Percentiles rank a stretch among this genome's conserved stretches.
phyloP scores from a whole-genome alignment of 2,888 invertebrate genomes.

The Pollenia labialis region DNA sequence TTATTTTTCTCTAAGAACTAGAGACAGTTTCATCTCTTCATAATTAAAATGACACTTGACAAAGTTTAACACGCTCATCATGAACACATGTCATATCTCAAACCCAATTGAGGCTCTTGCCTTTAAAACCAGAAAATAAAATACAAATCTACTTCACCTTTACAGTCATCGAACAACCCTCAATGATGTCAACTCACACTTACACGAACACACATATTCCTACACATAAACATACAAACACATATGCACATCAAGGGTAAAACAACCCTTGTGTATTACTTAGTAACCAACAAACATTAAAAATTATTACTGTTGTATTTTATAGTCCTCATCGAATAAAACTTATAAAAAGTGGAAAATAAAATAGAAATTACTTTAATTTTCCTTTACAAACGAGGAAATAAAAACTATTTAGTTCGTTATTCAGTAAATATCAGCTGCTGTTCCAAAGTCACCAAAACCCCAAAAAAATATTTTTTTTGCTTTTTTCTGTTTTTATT shows the following conservation, averaged over 20 bases:
- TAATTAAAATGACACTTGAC: slow-evolving; percentile 45
- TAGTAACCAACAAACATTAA: slow-evolving; percentile 1
- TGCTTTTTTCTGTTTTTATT: slow-evolving; percentile 2
- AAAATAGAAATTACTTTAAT: slow-evolving; percentile 9
- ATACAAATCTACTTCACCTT: slow-evolving; percentile 44
- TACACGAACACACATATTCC: background rate
- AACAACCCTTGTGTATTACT: slow-evolving; percentile 28
- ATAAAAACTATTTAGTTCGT: slow-evolving; percentile 32
- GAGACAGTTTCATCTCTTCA: background rate
- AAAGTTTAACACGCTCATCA: slow-evolving; percentile 5
- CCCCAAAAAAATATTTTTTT: background rate
- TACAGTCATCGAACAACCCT: background rate
- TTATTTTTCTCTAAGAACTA: background rate
- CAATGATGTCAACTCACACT: background rate
- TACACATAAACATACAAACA: background rate
- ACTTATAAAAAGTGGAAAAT: background rate
- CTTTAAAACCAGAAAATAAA: slow-evolving; percentile 27
- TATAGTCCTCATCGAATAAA: slow-evolving; percentile 7
- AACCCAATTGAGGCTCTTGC: background rate
- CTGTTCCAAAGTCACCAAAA: slow-evolving; percentile 2
- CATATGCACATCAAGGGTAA: background rate
- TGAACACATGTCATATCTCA: background rate
- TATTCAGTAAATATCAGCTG: slow-evolving; percentile 39
- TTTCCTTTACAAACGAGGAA: slow-evolving; percentile 12
- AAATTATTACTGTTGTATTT: slow-evolving; percentile 31